Evolutionary conservation across 1,140 invertebrate species (phyloP).

Genomic region (Plodia interpunctella): DNA sequence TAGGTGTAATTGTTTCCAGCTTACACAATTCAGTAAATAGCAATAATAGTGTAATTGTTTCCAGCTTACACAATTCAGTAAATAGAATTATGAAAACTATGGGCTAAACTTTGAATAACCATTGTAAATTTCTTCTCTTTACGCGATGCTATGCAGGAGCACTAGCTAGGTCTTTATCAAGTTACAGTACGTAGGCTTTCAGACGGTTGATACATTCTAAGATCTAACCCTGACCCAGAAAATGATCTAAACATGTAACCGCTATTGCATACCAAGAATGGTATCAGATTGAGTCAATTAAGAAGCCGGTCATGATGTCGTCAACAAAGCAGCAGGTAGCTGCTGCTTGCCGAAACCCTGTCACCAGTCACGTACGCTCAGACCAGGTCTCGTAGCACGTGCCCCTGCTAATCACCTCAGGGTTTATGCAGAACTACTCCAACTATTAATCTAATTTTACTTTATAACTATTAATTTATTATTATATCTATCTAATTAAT

Average conservation of each 20-base stretch:
- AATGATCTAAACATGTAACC: background rate
- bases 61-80: too few species aligned
- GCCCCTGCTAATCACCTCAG: slow-evolving; percentile 30
- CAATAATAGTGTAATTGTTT: too few species aligned
- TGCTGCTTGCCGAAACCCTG: slow-evolving; percentile 30
- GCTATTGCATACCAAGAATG: background rate
- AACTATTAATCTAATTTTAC: background rate
- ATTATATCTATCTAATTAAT: too few species aligned
- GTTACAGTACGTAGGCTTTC: too few species aligned
- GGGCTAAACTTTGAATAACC: too few species aligned
- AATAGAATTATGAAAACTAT: too few species aligned
- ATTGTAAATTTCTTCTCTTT: too few species aligned
- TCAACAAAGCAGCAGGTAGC: background rate
- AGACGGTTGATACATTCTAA: background rate
- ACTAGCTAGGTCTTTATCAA: too few species aligned
- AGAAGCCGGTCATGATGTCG: slow-evolving; percentile 41
- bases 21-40: too few species aligned
- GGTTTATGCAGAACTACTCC: slow-evolving; percentile 30
- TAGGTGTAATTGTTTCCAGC: too few species aligned
- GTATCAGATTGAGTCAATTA: slow-evolving; percentile 23
- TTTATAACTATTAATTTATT: too few species aligned
- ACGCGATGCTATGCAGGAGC: too few species aligned
- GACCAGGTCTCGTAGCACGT: slow-evolving; percentile 36
- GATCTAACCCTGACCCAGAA: background rate
- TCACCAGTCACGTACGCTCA: slow-evolving; percentile 54